phyloP scores from a whole-genome alignment of 2,113 vertebrate species.

The Aepyceros melampus region DNA sequence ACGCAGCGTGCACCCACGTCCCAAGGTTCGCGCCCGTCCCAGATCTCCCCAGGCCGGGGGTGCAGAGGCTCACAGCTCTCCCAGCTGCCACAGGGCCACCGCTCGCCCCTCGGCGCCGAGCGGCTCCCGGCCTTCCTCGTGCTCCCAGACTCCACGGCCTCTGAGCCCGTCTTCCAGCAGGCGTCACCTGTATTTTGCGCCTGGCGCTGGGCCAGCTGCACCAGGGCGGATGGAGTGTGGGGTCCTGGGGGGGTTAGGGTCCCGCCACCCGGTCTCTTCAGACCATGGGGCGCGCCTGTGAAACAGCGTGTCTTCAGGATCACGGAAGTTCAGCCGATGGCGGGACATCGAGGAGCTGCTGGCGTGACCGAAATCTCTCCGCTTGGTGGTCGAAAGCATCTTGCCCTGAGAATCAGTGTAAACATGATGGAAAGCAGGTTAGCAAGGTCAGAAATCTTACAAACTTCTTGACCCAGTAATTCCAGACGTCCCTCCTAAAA shows the following conservation, averaged over 20 bases:
- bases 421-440: neutral
- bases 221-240: fast-evolving
- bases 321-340: fast-evolving
- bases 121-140: fast-evolving
- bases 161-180: neutral
- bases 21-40: fast-evolving
- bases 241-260: fast-evolving
- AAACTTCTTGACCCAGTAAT: neutral
- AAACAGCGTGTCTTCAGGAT: too few species aligned
- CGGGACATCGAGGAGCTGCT: fast-evolving
- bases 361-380: fast-evolving
- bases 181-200: fast-evolving
- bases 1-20: fast-evolving
- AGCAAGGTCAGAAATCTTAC: neutral
- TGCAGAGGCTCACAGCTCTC: fast-evolving
- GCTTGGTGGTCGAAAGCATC: neutral
- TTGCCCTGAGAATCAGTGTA: neutral
- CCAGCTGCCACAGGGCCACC: neutral
- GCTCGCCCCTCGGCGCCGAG: fast-evolving
- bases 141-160: fast-evolving
- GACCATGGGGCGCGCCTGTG: fast-evolving
- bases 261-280: fast-evolving
- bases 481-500: neutral
- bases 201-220: fast-evolving
- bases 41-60: fast-evolving